These are phyloP conservation scores for Coracias cyanogaster DNA, from an alignment of 2,797 vertebrate genomes.

Conservation along the genomic window DNA sequence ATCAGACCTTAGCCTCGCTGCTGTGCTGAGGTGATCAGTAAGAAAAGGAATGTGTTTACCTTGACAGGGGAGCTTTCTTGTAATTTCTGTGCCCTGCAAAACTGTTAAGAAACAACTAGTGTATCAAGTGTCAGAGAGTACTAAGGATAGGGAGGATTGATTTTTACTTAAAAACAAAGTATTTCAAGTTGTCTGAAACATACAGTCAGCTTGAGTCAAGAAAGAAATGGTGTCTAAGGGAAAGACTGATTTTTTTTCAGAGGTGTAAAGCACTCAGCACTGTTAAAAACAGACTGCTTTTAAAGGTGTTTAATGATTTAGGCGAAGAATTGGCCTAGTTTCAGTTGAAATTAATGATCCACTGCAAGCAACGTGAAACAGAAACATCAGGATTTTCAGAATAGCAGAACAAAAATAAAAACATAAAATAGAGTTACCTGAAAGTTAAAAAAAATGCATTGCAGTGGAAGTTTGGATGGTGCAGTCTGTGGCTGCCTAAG, in stretches of 20 bases:
- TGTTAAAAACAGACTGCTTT: not conserved
- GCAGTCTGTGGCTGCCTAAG: not conserved
- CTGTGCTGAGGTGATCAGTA: not conserved
- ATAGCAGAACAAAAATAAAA: not conserved
- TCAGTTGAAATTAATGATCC: not conserved
- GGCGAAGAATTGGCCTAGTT: not conserved
- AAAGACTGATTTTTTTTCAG: not conserved
- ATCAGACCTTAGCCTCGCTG: fast-evolving
- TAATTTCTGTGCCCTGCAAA: not conserved
- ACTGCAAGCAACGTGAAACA: not conserved
- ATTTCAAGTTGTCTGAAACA: not conserved
- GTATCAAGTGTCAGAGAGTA: not conserved
- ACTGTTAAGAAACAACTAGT: not conserved
- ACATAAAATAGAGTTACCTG: not conserved
- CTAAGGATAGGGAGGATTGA: not conserved
- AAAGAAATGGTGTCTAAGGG: not conserved
- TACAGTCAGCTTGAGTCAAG: not conserved
- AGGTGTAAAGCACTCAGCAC: not conserved
- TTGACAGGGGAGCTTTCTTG: not conserved
- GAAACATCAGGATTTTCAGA: not conserved
- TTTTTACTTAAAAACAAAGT: not conserved
- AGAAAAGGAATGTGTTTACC: not conserved
- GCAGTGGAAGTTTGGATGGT: not conserved
- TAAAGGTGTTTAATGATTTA: not conserved
- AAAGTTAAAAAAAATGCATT: not conserved